Evolutionary conservation across 2,888 invertebrate genomes (phyloP).

Genomic region (Phortica magna): DNA sequence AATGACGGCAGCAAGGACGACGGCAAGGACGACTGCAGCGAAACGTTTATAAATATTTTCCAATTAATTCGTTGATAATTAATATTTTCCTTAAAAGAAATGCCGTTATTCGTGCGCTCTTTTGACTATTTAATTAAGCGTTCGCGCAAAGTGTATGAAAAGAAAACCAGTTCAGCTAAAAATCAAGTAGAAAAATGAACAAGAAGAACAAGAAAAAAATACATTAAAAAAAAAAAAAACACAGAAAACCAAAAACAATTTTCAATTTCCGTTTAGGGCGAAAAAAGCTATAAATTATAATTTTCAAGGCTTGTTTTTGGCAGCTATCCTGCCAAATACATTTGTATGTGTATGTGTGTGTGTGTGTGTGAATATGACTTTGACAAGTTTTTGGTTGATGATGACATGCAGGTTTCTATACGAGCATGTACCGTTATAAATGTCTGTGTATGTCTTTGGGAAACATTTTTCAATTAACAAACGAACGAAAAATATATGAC

Average conservation of each 20-base stretch:
- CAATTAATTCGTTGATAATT: background rate
- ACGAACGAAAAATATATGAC: constrained; percentile 70
- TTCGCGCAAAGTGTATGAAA: background rate
- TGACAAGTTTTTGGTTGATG: constrained; percentile 61
- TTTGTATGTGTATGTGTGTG: constrained; percentile 11
- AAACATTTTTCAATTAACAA: constrained; percentile 70
- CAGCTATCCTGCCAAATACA: constrained; percentile 46
- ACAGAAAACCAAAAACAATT: constrained; percentile 25
- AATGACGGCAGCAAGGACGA: background rate
- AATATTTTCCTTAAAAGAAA: background rate
- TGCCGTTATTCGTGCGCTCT: background rate
- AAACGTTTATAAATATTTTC: background rate
- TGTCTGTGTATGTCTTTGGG: constrained; percentile 43
- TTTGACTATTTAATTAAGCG: constrained; percentile 59
- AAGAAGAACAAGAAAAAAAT: background rate
- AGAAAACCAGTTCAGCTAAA: background rate
- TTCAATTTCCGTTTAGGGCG: constrained; percentile 56
- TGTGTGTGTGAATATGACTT: constrained; percentile 51
- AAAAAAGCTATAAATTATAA: constrained; percentile 64
- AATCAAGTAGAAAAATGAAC: background rate
- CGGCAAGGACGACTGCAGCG: constrained; percentile 22
- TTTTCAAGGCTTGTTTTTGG: constrained; percentile 63
- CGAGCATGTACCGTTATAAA: constrained; percentile 40
- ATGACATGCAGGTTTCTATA: constrained; percentile 15
- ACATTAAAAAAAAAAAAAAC: too few species aligned